Base-by-base conservation (phyloP, 2,113 vertebrate species). In the Lamprotornis superbus region DNA sequence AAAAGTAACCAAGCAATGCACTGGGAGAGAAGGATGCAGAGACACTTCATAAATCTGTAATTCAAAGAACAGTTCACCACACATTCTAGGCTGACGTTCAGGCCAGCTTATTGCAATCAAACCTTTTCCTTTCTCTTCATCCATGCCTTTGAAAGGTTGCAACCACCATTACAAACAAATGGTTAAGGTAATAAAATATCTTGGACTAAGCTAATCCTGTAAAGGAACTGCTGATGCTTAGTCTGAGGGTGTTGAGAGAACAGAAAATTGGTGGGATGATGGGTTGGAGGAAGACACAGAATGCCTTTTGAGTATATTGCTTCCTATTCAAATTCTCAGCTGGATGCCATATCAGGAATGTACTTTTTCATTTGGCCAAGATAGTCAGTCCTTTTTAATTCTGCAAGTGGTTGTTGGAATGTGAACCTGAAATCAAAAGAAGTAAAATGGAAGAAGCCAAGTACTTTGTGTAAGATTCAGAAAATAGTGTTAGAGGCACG, bases 341-440 rank as follows among this genome's bases (percentile, higher is more conserved):
- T 94, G 87, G 93, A 92, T 96, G 89, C 74, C 69, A 49, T 90
- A 91, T 95, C 74, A 94, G 85, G 83, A 94, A 95, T 94, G 89
- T 94, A 78, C 87, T 96, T 97, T 95, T 84, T 96, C 46, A 40
- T 83, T 91, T 95, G 56, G 94, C 94, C 40, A n/a, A 44, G 25
- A 89, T 39, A 76, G 49, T 80, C 63, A 42, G 23, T 61, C 60
- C 15, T 78, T 83, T 97, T 94, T 95, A 28, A 39, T 90, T 88
- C 87, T 89, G 76, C 57, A 89, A 96, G 93, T 83, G 76, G 90
- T 95, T 96, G 80, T 96, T 97, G 96, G 95, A 96, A 87, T 78
- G 40, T 90, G 65, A 88, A 94, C 52, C 60, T 93, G 85, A 97
- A 84, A 87, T 57, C 2, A 2, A 94, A 86, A 92, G 71, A 96